Percentiles rank a stretch among this genome's conserved stretches.
phyloP scores from a whole-genome alignment of 2,797 vertebrate species.

The Jordanella pulchra region DNA sequence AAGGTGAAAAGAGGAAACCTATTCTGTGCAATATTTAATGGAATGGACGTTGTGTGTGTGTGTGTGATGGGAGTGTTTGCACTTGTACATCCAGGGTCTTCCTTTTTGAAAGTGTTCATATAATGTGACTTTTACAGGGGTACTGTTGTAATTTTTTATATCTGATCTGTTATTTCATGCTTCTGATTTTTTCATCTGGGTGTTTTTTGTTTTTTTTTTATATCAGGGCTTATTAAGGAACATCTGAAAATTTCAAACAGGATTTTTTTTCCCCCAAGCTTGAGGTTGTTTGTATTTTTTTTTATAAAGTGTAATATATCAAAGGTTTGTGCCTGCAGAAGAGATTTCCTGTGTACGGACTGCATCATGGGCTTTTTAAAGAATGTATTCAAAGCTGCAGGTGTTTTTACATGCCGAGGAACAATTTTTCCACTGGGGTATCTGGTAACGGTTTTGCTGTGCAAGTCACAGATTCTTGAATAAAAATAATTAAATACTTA shows the following conservation, averaged over 20 bases:
- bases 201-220: constrained; percentile 15
- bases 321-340: constrained; percentile 60
- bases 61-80: not conserved
- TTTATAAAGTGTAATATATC: constrained; percentile 66
- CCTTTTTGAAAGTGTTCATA: constrained; percentile 29
- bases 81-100: constrained; percentile 34
- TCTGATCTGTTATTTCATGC: constrained; percentile 32
- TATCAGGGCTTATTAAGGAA: constrained; percentile 43
- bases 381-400: constrained; percentile 55
- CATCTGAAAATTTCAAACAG: constrained; percentile 71
- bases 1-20: not conserved
- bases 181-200: constrained; percentile 31
- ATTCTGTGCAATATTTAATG: constrained; percentile 35
- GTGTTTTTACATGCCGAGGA: constrained; percentile 31
- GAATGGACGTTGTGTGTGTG: not conserved
- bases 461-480: constrained; percentile 69
- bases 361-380: constrained; percentile 60
- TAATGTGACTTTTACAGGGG: constrained; percentile 15
- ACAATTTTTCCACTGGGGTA: constrained; percentile 40
- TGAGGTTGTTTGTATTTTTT: constrained; percentile 50
- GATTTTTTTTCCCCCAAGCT: constrained; percentile 44
- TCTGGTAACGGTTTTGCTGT: constrained; percentile 64
- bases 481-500: constrained; percentile 30
- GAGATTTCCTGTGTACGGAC: constrained; percentile 42
- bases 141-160: constrained; percentile 35